Percentiles rank a stretch among this genome's conserved stretches.
phyloP scores from a whole-genome alignment of 2,888 invertebrate genomes.

The Onchidella celtica region DNA sequence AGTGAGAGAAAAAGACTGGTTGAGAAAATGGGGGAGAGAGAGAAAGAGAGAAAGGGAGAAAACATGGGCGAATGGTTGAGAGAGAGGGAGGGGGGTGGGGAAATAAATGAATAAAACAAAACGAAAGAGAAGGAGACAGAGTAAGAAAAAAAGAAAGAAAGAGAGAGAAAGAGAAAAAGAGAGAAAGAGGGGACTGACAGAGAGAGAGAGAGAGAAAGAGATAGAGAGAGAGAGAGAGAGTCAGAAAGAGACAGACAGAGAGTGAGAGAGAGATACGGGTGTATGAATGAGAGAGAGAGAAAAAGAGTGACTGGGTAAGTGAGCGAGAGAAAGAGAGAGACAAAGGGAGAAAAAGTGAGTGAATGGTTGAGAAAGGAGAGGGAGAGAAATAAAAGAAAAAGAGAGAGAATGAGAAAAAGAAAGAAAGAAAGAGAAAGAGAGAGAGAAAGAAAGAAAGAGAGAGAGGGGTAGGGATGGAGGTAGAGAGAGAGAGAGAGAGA shows the following conservation, averaged over 20 bases:
- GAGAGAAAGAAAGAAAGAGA: neutral
- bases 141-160: neutral
- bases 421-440: neutral
- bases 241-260: neutral
- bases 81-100: neutral
- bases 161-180: slow-evolving; percentile 19
- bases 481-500: too few species aligned
- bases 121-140: neutral
- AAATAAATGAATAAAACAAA: neutral
- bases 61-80: neutral
- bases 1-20: slow-evolving; percentile 12
- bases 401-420: neutral
- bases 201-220: neutral
- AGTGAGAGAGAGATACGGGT: neutral
- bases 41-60: slow-evolving; percentile 14
- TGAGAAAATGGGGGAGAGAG: slow-evolving; percentile 23
- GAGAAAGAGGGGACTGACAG: neutral
- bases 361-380: neutral
- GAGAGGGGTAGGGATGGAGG: slow-evolving; percentile 13
- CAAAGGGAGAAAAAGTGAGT: neutral
- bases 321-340: slow-evolving; percentile 3
- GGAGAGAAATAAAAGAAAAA: neutral
- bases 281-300: too few species aligned
- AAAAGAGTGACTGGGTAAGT: slow-evolving; percentile 4
- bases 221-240: neutral